Percentiles rank a stretch among this genome's conserved stretches.
Conservation (phyloP, 2,797 vertebrate species). For the Gymnocypris eckloni region DNA sequence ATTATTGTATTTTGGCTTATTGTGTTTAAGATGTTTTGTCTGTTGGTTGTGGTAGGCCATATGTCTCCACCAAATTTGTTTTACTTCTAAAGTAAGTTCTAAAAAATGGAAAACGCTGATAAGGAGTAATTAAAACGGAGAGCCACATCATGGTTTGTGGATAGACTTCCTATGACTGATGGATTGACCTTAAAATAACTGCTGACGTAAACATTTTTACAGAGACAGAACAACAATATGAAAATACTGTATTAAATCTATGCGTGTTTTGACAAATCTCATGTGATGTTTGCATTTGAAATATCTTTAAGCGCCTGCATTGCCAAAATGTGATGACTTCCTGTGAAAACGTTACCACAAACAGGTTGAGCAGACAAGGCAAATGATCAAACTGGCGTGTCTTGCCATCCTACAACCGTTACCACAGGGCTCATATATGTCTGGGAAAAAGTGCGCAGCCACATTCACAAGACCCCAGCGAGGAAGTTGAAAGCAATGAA, state of each 20-base stretch:
- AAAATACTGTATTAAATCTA: neutral
- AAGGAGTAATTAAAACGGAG: neutral
- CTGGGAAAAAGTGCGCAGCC: slow-evolving; percentile 64
- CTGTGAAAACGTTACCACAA: slow-evolving; percentile 57
- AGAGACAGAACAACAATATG: neutral
- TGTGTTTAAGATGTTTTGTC: neutral
- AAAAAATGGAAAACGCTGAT: neutral
- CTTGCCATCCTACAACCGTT: slow-evolving; percentile 52
- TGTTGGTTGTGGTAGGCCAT: neutral
- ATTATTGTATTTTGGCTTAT: neutral
- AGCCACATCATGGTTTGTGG: neutral
- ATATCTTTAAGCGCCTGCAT: slow-evolving; percentile 15
- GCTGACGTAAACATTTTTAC: neutral
- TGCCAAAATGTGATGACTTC: slow-evolving; percentile 51
- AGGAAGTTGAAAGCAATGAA: slow-evolving; percentile 52
- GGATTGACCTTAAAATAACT: neutral
- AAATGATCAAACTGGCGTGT: neutral
- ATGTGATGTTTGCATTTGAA: neutral
- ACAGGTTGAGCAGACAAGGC: slow-evolving; percentile 26
- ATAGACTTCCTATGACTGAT: neutral
- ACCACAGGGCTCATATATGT: slow-evolving; percentile 36
- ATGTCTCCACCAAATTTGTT: neutral
- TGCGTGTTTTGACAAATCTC: neutral
- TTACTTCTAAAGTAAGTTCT: neutral
- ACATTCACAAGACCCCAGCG: slow-evolving; percentile 62